A percentile compares a stretch with the other conserved stretches of the same genome.
Evolutionary conservation across 2,888 invertebrate genomes (phyloP).

Genomic region (Harpalus rubripes): DNA sequence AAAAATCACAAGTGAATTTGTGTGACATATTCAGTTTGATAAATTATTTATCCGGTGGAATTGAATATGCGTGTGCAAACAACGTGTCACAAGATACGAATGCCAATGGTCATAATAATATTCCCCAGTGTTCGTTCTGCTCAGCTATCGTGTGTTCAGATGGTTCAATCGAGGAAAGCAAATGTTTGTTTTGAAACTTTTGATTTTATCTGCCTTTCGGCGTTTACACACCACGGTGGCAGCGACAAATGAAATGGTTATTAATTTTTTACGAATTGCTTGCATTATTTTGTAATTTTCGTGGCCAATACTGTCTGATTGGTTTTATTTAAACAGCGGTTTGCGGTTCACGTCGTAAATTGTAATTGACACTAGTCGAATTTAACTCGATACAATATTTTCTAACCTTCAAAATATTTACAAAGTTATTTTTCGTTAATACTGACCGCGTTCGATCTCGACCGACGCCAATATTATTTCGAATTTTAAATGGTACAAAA

Average conservation of each 20-base stretch:
- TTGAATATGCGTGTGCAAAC: conserved; percentile 49
- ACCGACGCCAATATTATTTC: too few relatives aligned
- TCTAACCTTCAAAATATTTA: too few relatives aligned
- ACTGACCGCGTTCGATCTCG: too few relatives aligned
- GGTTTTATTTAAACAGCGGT: too few relatives aligned
- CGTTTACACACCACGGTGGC: not conserved
- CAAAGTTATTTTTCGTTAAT: too few relatives aligned
- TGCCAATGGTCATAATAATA: conserved; percentile 57
- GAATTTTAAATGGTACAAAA: too few relatives aligned
- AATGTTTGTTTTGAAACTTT: conserved; percentile 56
- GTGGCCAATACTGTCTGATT: not conserved
- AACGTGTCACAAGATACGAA: conserved; percentile 48
- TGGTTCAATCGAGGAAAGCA: conserved; percentile 54
- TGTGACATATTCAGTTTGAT: conserved; percentile 41
- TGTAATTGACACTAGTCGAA: too few relatives aligned
- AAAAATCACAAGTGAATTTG: conserved; percentile 11
- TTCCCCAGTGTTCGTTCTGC: not conserved
- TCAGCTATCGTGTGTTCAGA: conserved; percentile 25
- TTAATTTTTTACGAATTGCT: conserved; percentile 44
- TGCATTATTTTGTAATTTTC: conserved; percentile 2
- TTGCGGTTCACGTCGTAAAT: too few relatives aligned
- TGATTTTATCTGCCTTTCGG: conserved; percentile 53
- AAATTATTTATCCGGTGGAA: conserved; percentile 57
- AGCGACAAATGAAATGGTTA: conserved; percentile 47
- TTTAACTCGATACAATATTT: too few relatives aligned